Conservation (phyloP, 2,888 invertebrate species). For the Cryptosula pallasiana region DNA sequence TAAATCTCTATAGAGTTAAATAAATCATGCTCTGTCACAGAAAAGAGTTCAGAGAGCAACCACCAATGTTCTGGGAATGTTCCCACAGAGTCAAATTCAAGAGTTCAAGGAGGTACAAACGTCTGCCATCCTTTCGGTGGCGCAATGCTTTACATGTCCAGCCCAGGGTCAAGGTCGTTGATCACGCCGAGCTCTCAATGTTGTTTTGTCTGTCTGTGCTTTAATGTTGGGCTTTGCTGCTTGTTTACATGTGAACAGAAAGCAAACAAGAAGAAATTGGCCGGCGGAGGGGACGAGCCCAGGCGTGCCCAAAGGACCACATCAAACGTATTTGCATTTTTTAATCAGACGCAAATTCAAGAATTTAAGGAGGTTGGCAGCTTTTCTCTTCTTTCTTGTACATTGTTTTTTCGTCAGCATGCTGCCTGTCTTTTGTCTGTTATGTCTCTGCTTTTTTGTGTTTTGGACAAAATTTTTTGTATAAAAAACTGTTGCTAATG, state of each 20-base stretch:
- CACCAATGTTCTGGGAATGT: conserved; percentile 52
- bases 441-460: not conserved
- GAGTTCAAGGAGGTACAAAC: conserved; percentile 50
- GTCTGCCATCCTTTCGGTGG: too few species aligned
- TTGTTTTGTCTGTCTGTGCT: not conserved
- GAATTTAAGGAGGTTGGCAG: conserved; percentile 44
- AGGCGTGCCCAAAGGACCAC: conserved; percentile 49
- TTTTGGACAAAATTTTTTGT: too few species aligned
- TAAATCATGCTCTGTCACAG: too few species aligned
- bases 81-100: conserved; percentile 51
- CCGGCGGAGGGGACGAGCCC: conserved; percentile 36
- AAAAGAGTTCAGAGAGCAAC: conserved; percentile 7
- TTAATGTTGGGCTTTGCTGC: not conserved
- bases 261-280: conserved; percentile 11
- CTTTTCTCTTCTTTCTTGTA: too few species aligned
- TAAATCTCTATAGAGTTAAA: too few species aligned
- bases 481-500: too few species aligned
- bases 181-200: too few species aligned
- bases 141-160: too few species aligned
- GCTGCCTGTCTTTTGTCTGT: not conserved
- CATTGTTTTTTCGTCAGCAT: too few species aligned
- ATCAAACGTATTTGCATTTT: conserved; percentile 53
- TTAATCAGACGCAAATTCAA: conserved; percentile 51
- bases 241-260: conserved; percentile 7
- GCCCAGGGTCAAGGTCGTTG: too few species aligned